Evolutionary conservation across 1,140 invertebrate species (phyloP).

Genomic region (Orussus abietinus): DNA sequence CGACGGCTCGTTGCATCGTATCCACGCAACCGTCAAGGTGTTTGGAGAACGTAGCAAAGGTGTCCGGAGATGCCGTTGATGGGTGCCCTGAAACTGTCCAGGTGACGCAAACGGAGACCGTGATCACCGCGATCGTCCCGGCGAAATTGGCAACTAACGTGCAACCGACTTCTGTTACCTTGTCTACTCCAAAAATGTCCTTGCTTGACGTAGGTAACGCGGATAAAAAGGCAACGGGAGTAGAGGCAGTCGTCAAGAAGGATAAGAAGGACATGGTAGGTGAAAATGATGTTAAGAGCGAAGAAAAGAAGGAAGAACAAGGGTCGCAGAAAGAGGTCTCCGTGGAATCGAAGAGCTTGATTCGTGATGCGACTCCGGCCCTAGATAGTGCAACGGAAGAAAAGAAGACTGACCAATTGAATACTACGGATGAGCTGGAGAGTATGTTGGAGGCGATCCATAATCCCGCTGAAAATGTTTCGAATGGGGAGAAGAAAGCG

Average conservation of each 20-base stretch:
- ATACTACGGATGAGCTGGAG: slow-evolving; percentile 49
- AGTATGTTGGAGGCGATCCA: slow-evolving; percentile 52
- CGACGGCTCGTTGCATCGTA: too few relatives aligned
- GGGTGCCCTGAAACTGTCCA: too few relatives aligned
- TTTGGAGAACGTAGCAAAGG: too few relatives aligned
- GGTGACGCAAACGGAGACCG: background rate
- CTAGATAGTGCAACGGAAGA: slow-evolving; percentile 3
- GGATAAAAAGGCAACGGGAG: slow-evolving; percentile 12
- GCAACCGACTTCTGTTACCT: slow-evolving; percentile 36
- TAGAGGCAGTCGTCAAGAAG: slow-evolving; percentile 1
- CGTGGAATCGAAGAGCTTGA: too few relatives aligned
- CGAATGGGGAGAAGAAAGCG: slow-evolving; percentile 20
- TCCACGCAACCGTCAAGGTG: too few relatives aligned
- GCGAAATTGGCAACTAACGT: slow-evolving; percentile 18
- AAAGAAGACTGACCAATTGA: slow-evolving; percentile 31
- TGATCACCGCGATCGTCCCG: slow-evolving; percentile 8
- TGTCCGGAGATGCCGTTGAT: too few relatives aligned
- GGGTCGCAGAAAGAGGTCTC: slow-evolving; percentile 1
- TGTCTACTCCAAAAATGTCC: slow-evolving; percentile 39
- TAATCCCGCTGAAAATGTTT: slow-evolving; percentile 42
- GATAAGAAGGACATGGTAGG: background rate
- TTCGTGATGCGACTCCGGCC: too few relatives aligned
- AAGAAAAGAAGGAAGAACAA: background rate
- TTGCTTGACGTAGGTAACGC: slow-evolving; percentile 32
- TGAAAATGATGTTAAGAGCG: background rate